Evolutionary conservation across 1,140 invertebrate genomes (phyloP), one percentile per base, ranked within the genome.

Genomic region (Drosophila kohkoa): DNA sequence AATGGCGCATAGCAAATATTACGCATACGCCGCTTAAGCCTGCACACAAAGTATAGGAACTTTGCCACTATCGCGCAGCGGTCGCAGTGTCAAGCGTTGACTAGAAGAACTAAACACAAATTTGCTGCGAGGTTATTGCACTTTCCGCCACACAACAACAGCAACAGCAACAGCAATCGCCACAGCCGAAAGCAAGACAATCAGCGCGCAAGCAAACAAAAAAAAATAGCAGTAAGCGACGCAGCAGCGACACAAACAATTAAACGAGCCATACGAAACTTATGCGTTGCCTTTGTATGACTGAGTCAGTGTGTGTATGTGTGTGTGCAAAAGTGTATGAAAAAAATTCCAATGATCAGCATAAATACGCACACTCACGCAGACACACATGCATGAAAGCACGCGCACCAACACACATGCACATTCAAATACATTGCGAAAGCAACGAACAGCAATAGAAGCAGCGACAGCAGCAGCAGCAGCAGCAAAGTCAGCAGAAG

Each of bases 271-370:
- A 30, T 45, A 71, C 69, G 68, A 68, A 73, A 62, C 10, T 49
- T 5, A 10, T 30, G 32, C 32, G 49, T 43, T 5, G 57, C 41
- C 13, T 25, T 25, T 25, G 20, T 20, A 20, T 20, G 20, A 20
- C 20, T 11, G 1, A 2, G 30, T 32, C 1, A 67, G 32, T 46
- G 38, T 70, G 38, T 16, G 15, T 48, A 38, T 38, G 79, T 86
- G 25, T 68, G 82, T 62, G 82, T 87, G 82, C 65, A 51, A 73
- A 86, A 74, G 20, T 74, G 82, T 85, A 78, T 54, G 75, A 79
- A 87, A 82, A 88, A 88, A 78, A 81, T 83, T 85, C 75, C 83
- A 67, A 85, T 88, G 85, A 88, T 89, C 85, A 88, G 81, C 85
- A 88, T 89, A 85, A 85, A 88, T 88, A 77, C 79, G 83, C 75